Conservation (phyloP, 2,113 vertebrate species). For the Parus major region DNA sequence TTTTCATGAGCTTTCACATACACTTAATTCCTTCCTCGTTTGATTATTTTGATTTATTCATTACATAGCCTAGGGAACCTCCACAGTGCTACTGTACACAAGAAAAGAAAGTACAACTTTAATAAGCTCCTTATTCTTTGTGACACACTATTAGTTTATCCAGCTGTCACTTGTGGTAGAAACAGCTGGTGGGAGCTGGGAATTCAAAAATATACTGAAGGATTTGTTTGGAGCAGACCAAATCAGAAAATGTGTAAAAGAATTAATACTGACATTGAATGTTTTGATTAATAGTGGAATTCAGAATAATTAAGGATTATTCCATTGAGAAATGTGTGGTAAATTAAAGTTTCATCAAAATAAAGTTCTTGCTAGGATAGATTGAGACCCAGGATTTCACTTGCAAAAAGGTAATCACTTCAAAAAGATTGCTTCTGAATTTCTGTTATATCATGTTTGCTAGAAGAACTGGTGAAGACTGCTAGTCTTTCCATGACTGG, state of each 20-base stretch:
- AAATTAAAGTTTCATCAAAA: conserved; percentile 1
- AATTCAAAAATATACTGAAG: background rate
- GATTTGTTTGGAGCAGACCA: background rate
- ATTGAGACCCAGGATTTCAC: background rate
- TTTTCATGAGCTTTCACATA: background rate
- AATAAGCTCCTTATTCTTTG: background rate
- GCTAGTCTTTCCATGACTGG: background rate
- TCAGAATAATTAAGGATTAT: background rate
- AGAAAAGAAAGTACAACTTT: background rate
- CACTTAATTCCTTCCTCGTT: background rate
- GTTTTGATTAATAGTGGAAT: background rate
- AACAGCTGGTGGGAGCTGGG: background rate
- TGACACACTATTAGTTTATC: background rate
- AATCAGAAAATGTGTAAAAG: background rate
- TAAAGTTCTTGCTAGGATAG: background rate
- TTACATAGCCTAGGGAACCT: background rate
- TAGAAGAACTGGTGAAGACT: background rate
- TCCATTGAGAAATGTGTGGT: background rate
- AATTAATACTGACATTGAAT: background rate
- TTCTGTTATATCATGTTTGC: background rate
- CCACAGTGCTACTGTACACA: background rate
- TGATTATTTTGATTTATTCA: background rate
- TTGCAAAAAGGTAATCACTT: background rate
- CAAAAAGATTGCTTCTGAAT: background rate
- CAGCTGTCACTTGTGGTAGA: background rate